phyloP scores from a whole-genome alignment of 2,113 vertebrate genomes.

The Bos javanicus region DNA sequence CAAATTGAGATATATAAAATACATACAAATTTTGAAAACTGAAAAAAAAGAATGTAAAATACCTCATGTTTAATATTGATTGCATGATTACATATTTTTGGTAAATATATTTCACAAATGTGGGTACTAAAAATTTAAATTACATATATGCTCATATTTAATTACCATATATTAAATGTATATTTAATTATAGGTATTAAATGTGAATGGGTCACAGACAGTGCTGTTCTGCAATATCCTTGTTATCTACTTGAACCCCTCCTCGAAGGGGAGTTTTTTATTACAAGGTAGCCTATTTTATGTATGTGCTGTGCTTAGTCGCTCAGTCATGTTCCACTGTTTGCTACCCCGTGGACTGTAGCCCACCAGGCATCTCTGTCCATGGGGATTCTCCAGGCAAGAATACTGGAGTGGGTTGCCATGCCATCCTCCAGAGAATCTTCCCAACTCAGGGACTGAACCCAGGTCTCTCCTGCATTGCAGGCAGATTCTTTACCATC shows the following conservation, averaged over 20 bases:
- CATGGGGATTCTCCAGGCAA: neutral
- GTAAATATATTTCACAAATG: neutral
- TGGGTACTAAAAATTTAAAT: neutral
- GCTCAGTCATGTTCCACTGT: neutral
- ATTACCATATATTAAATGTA: neutral
- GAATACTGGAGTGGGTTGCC: neutral
- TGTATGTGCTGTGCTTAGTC: neutral
- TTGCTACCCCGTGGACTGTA: neutral
- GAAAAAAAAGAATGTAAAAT: neutral
- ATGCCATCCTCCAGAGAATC: neutral
- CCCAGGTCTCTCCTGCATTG: neutral
- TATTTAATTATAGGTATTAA: neutral
- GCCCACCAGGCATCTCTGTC: neutral
- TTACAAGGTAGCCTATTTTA: neutral
- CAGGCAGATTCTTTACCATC: neutral
- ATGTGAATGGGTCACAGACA: neutral
- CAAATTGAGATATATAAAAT: neutral
- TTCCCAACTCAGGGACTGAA: neutral
- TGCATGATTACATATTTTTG: neutral
- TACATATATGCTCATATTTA: neutral
- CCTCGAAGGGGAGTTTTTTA: neutral
- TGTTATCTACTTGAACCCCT: neutral
- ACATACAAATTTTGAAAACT: neutral
- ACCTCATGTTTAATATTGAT: neutral
- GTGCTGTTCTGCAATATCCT: neutral